Evolutionary conservation across 2,113 vertebrate genomes (phyloP), one percentile per base, ranked within the genome.

Genomic region (Gallinago jamesoni): DNA sequence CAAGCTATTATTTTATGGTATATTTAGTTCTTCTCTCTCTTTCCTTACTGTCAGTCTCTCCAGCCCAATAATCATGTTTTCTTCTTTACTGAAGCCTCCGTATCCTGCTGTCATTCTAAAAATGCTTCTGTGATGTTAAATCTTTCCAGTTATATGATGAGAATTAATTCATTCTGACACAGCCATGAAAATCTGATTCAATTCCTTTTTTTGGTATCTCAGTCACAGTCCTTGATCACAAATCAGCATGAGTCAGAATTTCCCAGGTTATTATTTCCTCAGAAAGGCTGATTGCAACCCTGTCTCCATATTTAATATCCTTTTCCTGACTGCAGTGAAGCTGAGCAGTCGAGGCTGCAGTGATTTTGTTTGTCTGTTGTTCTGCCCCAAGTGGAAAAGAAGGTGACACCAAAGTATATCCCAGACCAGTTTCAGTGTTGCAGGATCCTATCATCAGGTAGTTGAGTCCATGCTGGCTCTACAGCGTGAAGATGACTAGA

Each of bases 161-260:
- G 75, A 95, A 94, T 97, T 85, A 97, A 96, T 96, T 96, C 87
- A 91, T 93, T 95, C 84, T 96, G 94, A 91, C 87, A 89, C 59
- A 95, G 59, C 93, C 94, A 87, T 96, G 92, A 80, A 97, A 96
- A 95, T 95, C 93, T 93, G 87, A 96, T 97, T 97, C 91, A 79
- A 27, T 94, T 96, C 78, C 95, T 91, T 96, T 97, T 95, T 96
- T 87, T 90, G 91, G 90, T 96, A 69, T 94, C 87, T 92, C 85
- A 87, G 78, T 94, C 92, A 91, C 85, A 96, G 94, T 90, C 78
- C 95, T 95, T 97, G 90, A 96, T 97, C 94, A 91, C 90, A 96
- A 96, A 97, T 96, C 88, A 93, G 91, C 76, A 74, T 97, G 97
- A 96, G 80, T 97, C 97, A 97, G 97, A 97, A 85, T 95, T 96